Conservation (phyloP, 2,113 vertebrate species). For the Silurus glanis region DNA sequence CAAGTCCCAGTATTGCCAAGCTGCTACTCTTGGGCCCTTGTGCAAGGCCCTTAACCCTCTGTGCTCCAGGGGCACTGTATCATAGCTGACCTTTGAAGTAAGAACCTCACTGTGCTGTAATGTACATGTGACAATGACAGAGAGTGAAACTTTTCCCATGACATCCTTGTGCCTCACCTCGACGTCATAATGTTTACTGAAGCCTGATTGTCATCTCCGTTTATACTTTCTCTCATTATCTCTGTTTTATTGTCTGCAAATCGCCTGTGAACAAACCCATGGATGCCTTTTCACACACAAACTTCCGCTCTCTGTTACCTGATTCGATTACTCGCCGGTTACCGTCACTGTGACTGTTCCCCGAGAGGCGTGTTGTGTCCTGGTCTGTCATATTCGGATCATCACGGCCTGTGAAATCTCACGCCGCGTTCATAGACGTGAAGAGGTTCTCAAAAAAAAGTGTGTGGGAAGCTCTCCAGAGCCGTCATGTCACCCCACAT, state of each 20-base stretch:
- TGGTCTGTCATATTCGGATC: too few species aligned
- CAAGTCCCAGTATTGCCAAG: too few species aligned
- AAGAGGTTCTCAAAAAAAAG: background rate
- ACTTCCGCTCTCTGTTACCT: background rate
- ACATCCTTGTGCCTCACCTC: too few species aligned
- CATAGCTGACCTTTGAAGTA: too few species aligned
- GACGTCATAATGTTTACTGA: background rate
- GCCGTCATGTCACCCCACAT: background rate
- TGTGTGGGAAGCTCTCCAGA: slow-evolving; percentile 1
- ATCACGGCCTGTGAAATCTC: background rate
- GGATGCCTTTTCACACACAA: background rate
- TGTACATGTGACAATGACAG: too few species aligned
- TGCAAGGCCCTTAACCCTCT: too few species aligned
- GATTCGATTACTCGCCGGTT: background rate
- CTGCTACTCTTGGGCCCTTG: too few species aligned
- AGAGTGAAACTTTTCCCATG: too few species aligned
- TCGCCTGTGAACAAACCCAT: too few species aligned
- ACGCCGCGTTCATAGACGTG: background rate
- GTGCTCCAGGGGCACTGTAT: too few species aligned
- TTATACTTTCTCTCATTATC: background rate
- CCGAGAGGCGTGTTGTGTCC: too few species aligned
- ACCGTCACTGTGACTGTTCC: background rate
- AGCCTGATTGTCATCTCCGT: background rate
- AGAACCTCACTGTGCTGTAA: too few species aligned
- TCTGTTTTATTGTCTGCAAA: background rate